Base-by-base conservation (phyloP, 2,797 vertebrate species). In the Gobionotothen gibberifrons region DNA sequence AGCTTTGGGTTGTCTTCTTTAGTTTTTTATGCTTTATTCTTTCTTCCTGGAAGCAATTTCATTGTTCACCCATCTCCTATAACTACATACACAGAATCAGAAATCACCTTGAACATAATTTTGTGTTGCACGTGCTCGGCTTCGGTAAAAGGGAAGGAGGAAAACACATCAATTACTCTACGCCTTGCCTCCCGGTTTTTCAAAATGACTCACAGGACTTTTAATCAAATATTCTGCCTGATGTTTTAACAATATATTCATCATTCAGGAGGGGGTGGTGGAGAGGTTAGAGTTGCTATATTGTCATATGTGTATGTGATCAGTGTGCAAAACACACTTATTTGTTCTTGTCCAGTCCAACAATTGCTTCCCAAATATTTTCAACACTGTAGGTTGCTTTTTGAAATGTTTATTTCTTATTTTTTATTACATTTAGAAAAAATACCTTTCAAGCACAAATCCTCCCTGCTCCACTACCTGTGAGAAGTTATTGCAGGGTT, bases 1-100 rank as follows among this genome's bases (percentile, higher is more conserved):
- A 73, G 65, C 62, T 74, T 71, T 15, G 6, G 19, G n/a, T 59
- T 42, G 2, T 39, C 17, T 58, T 32, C 36, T 42, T 69, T 69
- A 55, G 22, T 56, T 53, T 69, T 15, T 53, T 43, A 9, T 52
- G 17, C 40, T 56, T 2, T 19, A 52, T 5, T 17, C 51, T 40
- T 62, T 22, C 59, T n/a, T 39, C 5, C 42, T 39, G 49, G 13
- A 72, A 22, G 49, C 56, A 21, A 72, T 76, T 73, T 57, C 3
- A 70, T 51, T 55, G 15, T 76, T 63, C 46, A 57, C 22, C 17
- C 13, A 12, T 71, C 61, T 44, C 10, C 14, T 19, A 43, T 36
- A 47, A 53, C 13, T 19, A 63, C 29, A 55, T 36, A 54, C 55
- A 17, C 14, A 29, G 5, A 67, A 32, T 66, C 53, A 51, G 40